A percentile compares a stretch with the other conserved stretches of the same genome.
Conservation (phyloP, 2,797 vertebrate species). For the Sus cebifrons region DNA sequence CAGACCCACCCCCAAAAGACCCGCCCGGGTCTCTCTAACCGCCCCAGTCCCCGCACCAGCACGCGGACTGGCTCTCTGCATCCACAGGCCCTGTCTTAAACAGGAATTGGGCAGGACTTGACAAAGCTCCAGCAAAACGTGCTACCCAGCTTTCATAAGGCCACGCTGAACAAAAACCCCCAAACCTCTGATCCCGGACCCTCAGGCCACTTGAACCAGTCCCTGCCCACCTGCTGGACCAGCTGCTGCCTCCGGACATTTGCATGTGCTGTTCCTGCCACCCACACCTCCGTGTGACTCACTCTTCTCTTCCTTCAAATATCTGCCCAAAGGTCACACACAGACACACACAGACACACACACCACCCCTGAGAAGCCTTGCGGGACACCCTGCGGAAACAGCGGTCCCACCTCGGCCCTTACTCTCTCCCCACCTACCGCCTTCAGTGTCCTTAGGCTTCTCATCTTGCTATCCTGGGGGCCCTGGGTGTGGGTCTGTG, state of each 20-base stretch:
- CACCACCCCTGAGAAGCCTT: neutral
- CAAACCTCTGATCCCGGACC: neutral
- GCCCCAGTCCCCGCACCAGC: neutral
- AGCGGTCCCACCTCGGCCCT: neutral
- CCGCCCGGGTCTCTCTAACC: neutral
- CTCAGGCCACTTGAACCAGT: neutral
- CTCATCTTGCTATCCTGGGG: neutral
- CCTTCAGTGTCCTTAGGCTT: neutral
- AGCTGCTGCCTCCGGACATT: neutral
- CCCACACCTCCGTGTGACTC: neutral
- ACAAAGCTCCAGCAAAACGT: neutral
- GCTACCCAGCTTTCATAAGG: neutral
- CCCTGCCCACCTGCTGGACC: neutral
- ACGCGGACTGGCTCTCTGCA: accelerated
- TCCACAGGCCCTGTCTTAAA: neutral
- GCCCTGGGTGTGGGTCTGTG: neutral
- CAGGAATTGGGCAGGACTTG: neutral
- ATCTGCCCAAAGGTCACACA: accelerated
- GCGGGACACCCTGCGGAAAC: accelerated
- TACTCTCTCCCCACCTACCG: accelerated
- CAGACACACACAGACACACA: too few relatives aligned
- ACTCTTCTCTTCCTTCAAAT: neutral
- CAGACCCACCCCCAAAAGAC: neutral
- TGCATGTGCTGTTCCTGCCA: neutral
- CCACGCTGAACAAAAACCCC: neutral